Percentiles rank a stretch among this genome's conserved stretches.
phyloP scores from a whole-genome alignment of 2,113 vertebrate species.

The Haemorhous mexicanus region DNA sequence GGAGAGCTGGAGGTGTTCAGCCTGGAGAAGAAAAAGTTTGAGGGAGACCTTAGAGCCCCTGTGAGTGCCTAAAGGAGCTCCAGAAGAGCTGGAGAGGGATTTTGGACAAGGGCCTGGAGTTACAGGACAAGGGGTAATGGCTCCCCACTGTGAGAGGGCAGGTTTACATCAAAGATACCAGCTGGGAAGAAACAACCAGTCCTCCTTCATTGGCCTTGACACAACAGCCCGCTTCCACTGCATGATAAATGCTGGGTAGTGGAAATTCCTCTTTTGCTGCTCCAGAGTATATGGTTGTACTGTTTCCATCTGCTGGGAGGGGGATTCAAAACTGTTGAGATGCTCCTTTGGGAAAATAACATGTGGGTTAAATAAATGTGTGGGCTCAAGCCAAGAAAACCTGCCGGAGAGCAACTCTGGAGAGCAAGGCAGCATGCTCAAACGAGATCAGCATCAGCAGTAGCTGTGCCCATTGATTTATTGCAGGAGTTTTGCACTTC shows the following conservation, averaged over 20 bases:
- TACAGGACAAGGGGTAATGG: neutral
- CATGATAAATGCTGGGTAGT: neutral
- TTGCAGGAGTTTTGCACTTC: neutral
- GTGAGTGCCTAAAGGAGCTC: neutral
- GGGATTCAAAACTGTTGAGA: neutral
- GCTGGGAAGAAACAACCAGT: neutral
- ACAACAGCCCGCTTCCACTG: neutral
- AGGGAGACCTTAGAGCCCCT: neutral
- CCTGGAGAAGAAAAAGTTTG: neutral
- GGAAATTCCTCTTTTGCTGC: neutral
- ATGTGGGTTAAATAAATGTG: neutral
- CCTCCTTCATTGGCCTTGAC: neutral
- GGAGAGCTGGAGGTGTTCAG: neutral
- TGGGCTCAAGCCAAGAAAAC: neutral
- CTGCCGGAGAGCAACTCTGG: neutral
- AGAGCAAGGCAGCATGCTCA: neutral
- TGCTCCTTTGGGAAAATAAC: neutral
- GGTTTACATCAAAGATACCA: neutral
- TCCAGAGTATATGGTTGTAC: too few relatives aligned
- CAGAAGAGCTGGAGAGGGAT: neutral
- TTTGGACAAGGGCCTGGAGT: neutral
- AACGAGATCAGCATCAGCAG: fast-evolving
- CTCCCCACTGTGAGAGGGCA: neutral
- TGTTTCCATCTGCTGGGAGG: neutral
- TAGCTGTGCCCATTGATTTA: neutral